Evolutionary conservation across 2,797 vertebrate species (phyloP), one percentile per base, ranked within the genome.

Genomic region (Rhinophrynus dorsalis): DNA sequence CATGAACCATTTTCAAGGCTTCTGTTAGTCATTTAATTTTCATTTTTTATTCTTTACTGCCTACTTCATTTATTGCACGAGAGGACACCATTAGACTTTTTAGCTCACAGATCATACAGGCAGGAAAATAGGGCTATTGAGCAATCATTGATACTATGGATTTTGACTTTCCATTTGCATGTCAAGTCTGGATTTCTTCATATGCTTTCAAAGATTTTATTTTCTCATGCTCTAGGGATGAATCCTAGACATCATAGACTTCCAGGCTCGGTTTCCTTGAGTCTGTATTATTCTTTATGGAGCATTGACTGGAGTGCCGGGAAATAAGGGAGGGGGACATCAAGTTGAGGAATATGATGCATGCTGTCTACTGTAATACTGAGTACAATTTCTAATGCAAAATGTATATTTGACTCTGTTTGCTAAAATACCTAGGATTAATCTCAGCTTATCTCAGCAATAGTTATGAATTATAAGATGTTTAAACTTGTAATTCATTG

Each of bases 261-360:
- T 52, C 24, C 48, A 52, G 24, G n/a, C n/a, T 2, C 30, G 48
- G 3, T 29, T 30, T 52, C 29, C 3, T 58, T 26, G 32, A 3
- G 18, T 57, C 54, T 37, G 32, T 57, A 57, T 57, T 57, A 57
- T 57, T 37, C 54, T 37, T 57, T 57, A 24, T 23, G 23, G 54
- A 17, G n/a, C 11, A 55, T 10, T 20, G 17, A 17, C 32, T 11
- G 18, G 18, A 37, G 35, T 40, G 55, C 21, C 23, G 17, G 21
- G 55, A 58, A 42, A 13, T 27, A 40, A 3, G n/a, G n/a, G 5
- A 27, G 35, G 12, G 35, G 13, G 27, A 58, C 33, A 38, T 37
- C 51, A n/a, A 29, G 50, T 12, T 20, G n/a, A 33, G 15, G 27
- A 55, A 20, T 17, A 55, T 20, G 8, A 12, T 5, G 50, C 50